Evolutionary conservation across 2,888 invertebrate genomes (phyloP).

Genomic region (Oegoconia quadripuncta): DNA sequence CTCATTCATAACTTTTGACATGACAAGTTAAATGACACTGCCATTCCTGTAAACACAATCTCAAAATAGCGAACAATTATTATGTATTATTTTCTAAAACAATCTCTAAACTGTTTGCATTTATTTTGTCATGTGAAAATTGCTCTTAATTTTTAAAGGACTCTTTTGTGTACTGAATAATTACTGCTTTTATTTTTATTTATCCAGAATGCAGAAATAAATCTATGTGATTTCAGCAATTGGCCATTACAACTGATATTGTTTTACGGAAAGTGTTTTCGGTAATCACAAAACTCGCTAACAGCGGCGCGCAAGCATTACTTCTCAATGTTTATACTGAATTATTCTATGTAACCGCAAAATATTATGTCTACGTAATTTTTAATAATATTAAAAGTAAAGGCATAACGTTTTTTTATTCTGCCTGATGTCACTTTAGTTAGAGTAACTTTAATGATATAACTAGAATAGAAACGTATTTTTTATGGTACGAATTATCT

Average conservation of each 20-base stretch:
- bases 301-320: conserved; percentile 62
- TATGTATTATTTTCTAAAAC: conserved; percentile 3
- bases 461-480: too few species aligned
- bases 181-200: conserved; percentile 57
- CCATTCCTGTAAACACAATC: conserved; percentile 22
- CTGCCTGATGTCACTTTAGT: too few species aligned
- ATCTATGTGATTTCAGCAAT: conserved; percentile 40
- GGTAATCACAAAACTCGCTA: conserved; percentile 47
- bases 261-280: conserved; percentile 58
- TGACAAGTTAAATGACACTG: conserved; percentile 53
- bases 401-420: conserved; percentile 38
- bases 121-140: conserved; percentile 59
- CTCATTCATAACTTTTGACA: conserved; percentile 45
- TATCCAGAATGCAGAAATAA: conserved; percentile 46
- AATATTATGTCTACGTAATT: conserved; percentile 77
- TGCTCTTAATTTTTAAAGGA: conserved; percentile 45
- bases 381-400: conserved; percentile 70
- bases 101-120: conserved; percentile 17
- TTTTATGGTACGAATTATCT: too few species aligned
- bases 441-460: too few species aligned
- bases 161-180: conserved; percentile 51
- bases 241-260: conserved; percentile 45
- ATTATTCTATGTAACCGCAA: conserved; percentile 75
- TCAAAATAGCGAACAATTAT: conserved; percentile 18
- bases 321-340: conserved; percentile 72